phyloP scores from a whole-genome alignment of 1,140 invertebrate species.

The Aporrectodea caliginosa region DNA sequence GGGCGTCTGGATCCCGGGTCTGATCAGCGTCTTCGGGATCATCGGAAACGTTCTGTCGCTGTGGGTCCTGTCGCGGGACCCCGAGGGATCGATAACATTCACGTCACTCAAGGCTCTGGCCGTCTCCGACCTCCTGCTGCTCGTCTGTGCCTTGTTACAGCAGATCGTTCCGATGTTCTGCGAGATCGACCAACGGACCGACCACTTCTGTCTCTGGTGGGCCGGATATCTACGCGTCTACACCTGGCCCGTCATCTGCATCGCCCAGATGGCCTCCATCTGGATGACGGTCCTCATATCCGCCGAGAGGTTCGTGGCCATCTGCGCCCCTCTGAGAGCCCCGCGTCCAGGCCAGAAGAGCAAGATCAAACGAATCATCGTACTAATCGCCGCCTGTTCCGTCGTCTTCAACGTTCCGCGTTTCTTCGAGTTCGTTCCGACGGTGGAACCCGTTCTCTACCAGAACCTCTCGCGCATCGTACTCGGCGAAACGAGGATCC shows the following conservation, averaged over 20 bases:
- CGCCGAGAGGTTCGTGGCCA: slow-evolving; percentile 84
- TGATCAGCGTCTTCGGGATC: slow-evolving; percentile 25
- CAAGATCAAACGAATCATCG: not conserved
- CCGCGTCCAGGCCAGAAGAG: slow-evolving; percentile 59
- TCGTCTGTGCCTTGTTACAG: slow-evolving; percentile 14
- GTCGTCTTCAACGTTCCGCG: slow-evolving; percentile 27
- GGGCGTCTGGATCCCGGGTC: slow-evolving; percentile 26
- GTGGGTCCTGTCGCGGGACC: slow-evolving; percentile 11
- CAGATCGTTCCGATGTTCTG: slow-evolving; percentile 23
- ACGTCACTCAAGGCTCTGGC: slow-evolving; percentile 25
- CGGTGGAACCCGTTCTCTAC: not conserved
- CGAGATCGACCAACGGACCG: not conserved
- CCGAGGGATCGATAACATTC: slow-evolving; percentile 17
- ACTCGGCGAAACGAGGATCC: not conserved
- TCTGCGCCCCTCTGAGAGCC: slow-evolving; percentile 81
- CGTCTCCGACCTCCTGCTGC: slow-evolving; percentile 23
- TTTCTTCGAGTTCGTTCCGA: slow-evolving; percentile 27
- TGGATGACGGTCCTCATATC: slow-evolving; percentile 89
- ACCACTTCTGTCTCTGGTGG: not conserved
- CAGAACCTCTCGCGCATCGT: slow-evolving; percentile 10
- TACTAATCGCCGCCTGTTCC: slow-evolving; percentile 5
- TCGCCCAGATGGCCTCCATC: slow-evolving; percentile 79
- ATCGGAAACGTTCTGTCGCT: slow-evolving; percentile 28
- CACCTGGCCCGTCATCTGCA: slow-evolving; percentile 43
- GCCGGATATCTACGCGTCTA: slow-evolving; percentile 21